Conservation (phyloP, 2,888 invertebrate species). For the Creontiades dilutus region DNA sequence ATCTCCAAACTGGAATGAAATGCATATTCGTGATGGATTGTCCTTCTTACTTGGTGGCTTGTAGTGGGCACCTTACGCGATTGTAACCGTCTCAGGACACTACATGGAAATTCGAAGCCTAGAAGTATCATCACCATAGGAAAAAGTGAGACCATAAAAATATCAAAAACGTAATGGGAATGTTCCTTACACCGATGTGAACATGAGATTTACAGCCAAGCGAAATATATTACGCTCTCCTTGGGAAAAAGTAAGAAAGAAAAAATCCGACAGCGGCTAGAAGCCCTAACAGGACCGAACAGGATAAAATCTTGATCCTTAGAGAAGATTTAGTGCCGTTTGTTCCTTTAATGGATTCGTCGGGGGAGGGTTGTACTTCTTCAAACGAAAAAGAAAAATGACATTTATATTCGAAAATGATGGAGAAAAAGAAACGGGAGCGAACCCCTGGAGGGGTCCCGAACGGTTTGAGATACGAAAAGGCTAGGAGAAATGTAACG, state of each 20-base stretch:
- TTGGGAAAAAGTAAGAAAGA: slow-evolving; percentile 37
- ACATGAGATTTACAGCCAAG: slow-evolving; percentile 46
- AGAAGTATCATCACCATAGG: neutral
- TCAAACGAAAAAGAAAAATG: slow-evolving; percentile 56
- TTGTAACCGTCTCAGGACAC: neutral
- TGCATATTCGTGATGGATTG: no score
- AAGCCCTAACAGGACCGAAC: slow-evolving; percentile 35
- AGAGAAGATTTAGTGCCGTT: slow-evolving; percentile 61
- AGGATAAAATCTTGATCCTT: slow-evolving; percentile 56
- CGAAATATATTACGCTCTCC: slow-evolving; percentile 36
- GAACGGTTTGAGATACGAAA: slow-evolving; percentile 29
- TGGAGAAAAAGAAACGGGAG: slow-evolving; percentile 46
- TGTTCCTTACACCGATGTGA: slow-evolving; percentile 49
- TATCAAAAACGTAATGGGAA: slow-evolving; percentile 45
- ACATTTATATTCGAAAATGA: slow-evolving; percentile 52
- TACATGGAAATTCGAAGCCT: neutral
- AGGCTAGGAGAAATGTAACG: slow-evolving; percentile 53
- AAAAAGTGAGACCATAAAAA: slow-evolving; percentile 27
- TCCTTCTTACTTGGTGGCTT: no score
- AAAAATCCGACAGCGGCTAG: slow-evolving; percentile 49
- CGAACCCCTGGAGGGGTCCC: slow-evolving; percentile 7
- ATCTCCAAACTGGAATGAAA: no score
- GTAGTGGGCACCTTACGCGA: no score
- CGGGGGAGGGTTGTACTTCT: neutral
- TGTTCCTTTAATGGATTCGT: slow-evolving; percentile 67